Percentiles rank a stretch among this genome's conserved stretches.
Evolutionary conservation across 2,888 invertebrate genomes (phyloP).

Genomic region (Lithophane socia): DNA sequence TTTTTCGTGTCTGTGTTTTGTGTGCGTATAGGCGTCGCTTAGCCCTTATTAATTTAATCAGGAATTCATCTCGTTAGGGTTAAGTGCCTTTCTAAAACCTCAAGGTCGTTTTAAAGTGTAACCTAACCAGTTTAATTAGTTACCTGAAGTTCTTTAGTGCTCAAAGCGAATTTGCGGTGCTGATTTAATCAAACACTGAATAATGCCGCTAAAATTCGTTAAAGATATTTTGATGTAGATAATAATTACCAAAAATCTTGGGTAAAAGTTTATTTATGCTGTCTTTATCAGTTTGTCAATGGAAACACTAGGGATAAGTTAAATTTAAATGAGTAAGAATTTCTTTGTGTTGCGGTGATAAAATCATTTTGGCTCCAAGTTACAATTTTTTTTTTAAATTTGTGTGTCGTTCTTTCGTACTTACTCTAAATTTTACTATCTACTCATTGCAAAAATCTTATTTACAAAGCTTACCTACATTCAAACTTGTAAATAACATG

Average conservation of each 20-base stretch:
- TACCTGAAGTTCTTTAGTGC: slow-evolving; percentile 31
- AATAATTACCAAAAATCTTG: neutral
- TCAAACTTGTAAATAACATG: neutral
- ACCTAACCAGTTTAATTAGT: slow-evolving; percentile 37
- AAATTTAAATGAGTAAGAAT: too few species aligned
- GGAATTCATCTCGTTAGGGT: slow-evolving; percentile 9
- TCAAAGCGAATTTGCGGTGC: neutral
- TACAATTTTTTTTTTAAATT: too few species aligned
- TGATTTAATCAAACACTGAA: neutral
- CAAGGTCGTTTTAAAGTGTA: slow-evolving; percentile 29
- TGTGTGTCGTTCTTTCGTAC: neutral
- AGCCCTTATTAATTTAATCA: slow-evolving; percentile 29
- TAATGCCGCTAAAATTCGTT: neutral
- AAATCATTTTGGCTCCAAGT: too few species aligned
- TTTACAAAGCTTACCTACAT: neutral
- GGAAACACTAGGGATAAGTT: neutral
- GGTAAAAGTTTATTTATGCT: neutral
- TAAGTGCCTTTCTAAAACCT: slow-evolving; percentile 38
- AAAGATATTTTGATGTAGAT: neutral
- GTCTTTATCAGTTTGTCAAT: neutral
- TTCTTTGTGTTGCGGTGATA: neutral
- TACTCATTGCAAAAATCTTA: neutral
- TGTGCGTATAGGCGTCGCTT: neutral
- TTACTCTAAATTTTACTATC: neutral
- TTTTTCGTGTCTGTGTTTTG: neutral